Conservation (phyloP, 2,113 vertebrate genomes). For the Rana temporaria region DNA sequence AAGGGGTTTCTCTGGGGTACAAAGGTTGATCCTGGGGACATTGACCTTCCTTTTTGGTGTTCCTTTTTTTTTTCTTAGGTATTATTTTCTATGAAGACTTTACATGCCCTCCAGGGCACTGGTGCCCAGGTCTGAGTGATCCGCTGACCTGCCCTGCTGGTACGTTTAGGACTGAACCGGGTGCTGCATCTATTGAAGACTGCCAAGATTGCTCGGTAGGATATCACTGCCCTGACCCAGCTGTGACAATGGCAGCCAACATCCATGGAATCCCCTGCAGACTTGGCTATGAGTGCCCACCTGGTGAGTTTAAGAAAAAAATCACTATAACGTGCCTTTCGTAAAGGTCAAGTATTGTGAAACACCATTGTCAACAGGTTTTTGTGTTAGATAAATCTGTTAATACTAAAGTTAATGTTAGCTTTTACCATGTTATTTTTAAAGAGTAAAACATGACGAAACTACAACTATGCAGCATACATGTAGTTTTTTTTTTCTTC, state of each 20-base stretch:
- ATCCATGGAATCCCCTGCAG: constrained; percentile 79
- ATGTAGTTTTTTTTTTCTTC: too few relatives aligned
- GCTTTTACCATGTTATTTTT: too few relatives aligned
- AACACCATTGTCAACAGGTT: too few relatives aligned
- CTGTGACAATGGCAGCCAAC: constrained; percentile 72
- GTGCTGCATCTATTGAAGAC: constrained; percentile 75
- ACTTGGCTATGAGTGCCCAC: constrained; percentile 84
- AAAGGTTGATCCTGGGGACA: too few relatives aligned
- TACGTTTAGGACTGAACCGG: constrained; percentile 77
- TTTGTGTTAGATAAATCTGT: too few relatives aligned
- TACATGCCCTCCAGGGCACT: constrained; percentile 84
- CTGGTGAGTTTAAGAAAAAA: constrained; percentile 67
- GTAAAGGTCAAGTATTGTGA: too few relatives aligned
- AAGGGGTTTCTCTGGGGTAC: too few relatives aligned
- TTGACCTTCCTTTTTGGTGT: background rate
- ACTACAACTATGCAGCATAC: too few relatives aligned
- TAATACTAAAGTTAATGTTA: too few relatives aligned
- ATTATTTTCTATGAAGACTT: constrained; percentile 72
- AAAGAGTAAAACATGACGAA: too few relatives aligned
- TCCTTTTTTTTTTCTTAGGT: constrained; percentile 68
- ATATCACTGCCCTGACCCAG: constrained; percentile 81
- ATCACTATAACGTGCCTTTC: too few relatives aligned
- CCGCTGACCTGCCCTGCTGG: constrained; percentile 83
- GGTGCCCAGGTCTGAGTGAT: constrained; percentile 83
- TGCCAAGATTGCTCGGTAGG: constrained; percentile 82